Evolutionary conservation across 37 sponge, comb jelly and placozoan species (phyloP), one percentile per base, ranked within the genome.

Genomic region (Dysidea cf. avara): DNA sequence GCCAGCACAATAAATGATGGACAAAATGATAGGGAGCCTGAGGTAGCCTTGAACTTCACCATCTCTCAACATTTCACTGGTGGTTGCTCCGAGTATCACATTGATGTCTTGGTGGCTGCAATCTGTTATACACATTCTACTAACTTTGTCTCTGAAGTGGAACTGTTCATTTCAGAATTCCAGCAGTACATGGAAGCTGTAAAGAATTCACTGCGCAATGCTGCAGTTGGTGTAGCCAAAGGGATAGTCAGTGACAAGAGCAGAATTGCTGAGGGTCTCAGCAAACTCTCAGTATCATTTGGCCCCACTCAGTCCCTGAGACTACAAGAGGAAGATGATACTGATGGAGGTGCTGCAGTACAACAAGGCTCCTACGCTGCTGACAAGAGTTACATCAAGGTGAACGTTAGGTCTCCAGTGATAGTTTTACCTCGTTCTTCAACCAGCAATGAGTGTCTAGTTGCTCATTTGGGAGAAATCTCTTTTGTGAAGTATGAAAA

Each of bases 141-240:
- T 22, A 68, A 79, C 50, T 88, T 96, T 31, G 69, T 92, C 31
- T 62, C 72, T 34, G 79, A 88, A 34, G 62, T 92, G 39, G 87
- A 96, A 31, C 43, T 56, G 55, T 92, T 94, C 65, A 76, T 84
- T 0, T 77, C 87, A 0, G 87, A 88, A 3, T 92, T 96, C 52
- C 71, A 82, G 24, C 50, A 50, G 30, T 81, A 79, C 50, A 52
- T 74, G 16, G 20, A 49, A 3, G 39, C 36, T 22, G 36, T 78
- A 39, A 68, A 60, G 54, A 60, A 68, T 21, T 81, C 94, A 18
- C 48, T 96, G 39, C 68, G 56, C 28, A 72, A 46, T 0, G 94
- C 96, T 6, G 94, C 96, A 18, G 76, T 82, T 34, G 96, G 91
- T 16, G 83, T 96, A 67, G 96, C 96, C 39, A 90, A 76, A 59